Conservation (phyloP, 2,113 vertebrate species). For the Thunnus thynnus region DNA sequence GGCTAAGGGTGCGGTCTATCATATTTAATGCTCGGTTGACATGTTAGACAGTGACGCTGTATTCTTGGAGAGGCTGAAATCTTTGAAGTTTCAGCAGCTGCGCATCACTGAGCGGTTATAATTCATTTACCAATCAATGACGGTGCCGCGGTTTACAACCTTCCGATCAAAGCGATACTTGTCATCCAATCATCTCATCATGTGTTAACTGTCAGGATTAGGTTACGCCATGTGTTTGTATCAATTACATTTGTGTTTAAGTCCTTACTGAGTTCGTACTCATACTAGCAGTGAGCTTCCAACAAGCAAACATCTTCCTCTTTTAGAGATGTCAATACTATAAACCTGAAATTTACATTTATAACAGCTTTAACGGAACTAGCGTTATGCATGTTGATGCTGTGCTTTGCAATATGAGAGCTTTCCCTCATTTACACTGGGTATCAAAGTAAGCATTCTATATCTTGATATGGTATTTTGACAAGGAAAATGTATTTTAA, state of each 20-base stretch:
- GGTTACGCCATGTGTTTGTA: constrained; percentile 58
- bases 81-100: neutral
- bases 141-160: neutral
- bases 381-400: too few species aligned
- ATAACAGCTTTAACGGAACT: too few species aligned
- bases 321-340: too few species aligned
- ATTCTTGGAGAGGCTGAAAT: constrained; percentile 5
- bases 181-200: constrained; percentile 11
- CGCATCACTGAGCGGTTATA: neutral
- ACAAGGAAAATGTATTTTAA: neutral
- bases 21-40: neutral
- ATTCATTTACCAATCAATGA: neutral
- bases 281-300: neutral
- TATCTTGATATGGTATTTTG: neutral
- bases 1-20: neutral
- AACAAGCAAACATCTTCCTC: neutral
- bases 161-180: constrained; percentile 16
- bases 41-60: neutral
- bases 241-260: constrained; percentile 23
- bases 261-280: constrained; percentile 9
- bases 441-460: too few species aligned
- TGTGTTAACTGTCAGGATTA: constrained; percentile 25
- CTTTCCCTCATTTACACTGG: too few species aligned
- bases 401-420: too few species aligned
- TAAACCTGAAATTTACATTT: too few species aligned